These are phyloP conservation scores for Coccyzus lansbergi DNA, from an alignment of 2,797 vertebrate genomes.

Conservation along the genomic window DNA sequence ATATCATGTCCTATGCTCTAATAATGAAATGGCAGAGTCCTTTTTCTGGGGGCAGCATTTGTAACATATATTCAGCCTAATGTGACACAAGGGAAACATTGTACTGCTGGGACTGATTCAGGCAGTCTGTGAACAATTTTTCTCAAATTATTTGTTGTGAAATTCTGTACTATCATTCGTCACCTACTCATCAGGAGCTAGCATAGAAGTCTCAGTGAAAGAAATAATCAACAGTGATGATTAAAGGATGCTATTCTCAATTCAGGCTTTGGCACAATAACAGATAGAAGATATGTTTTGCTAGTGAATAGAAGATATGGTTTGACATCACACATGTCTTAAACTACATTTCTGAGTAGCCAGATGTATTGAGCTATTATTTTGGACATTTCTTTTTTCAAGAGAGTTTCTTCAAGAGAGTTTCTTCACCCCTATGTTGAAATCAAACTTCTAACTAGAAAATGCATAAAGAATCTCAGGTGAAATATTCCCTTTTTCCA, in stretches of 20 bases:
- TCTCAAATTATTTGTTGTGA: not conserved
- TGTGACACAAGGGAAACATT: not conserved
- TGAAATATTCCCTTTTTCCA: not conserved
- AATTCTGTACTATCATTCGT: not conserved
- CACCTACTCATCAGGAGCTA: not conserved
- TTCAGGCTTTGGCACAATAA: not conserved
- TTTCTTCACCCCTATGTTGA: not conserved
- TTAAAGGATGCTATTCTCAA: not conserved
- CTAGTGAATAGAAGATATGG: not conserved
- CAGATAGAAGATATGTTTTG: not conserved
- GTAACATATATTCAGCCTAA: not conserved
- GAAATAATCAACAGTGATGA: not conserved
- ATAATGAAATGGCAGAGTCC: not conserved
- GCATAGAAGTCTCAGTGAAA: not conserved
- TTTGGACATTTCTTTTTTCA: not conserved
- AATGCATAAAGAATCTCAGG: not conserved
- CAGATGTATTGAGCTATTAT: not conserved
- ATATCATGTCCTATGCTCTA: not conserved
- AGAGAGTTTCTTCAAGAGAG: not conserved
- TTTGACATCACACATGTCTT: not conserved
- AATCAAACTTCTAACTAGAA: not conserved
- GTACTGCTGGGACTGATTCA: not conserved
- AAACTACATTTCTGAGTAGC: not conserved
- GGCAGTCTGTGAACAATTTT: not conserved
- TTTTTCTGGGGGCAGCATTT: not conserved